phyloP scores from a whole-genome alignment of 2,888 invertebrate genomes.

The Drosophila pullipes region DNA sequence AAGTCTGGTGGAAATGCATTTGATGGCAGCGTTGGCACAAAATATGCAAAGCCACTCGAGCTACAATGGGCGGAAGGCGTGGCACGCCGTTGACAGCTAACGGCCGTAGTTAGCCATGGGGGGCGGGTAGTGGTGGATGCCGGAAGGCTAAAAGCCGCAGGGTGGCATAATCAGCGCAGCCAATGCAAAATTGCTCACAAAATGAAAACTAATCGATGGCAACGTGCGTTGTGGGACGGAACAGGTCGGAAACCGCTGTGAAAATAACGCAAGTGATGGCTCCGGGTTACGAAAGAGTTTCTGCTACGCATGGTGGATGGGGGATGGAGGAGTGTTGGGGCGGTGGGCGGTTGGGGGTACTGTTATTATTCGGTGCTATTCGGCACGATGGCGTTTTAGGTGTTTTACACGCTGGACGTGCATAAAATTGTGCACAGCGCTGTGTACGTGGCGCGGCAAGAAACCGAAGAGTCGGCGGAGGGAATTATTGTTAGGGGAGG shows the following conservation, averaged over 20 bases:
- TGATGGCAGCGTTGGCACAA: constrained; percentile 15
- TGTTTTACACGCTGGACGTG: constrained; percentile 81
- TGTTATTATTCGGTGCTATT: constrained; percentile 18
- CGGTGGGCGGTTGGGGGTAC: too few relatives aligned
- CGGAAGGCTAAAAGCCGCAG: constrained; percentile 18
- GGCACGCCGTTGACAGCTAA: constrained; percentile 44
- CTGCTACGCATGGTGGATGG: not conserved
- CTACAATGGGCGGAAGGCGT: constrained; percentile 9
- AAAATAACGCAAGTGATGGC: constrained; percentile 49
- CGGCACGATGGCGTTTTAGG: constrained; percentile 70
- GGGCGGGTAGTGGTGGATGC: not conserved
- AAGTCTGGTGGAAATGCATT: constrained; percentile 24
- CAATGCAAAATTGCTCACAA: constrained; percentile 73
- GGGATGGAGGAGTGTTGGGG: too few relatives aligned
- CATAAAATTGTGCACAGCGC: constrained; percentile 76
- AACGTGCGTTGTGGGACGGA: constrained; percentile 33
- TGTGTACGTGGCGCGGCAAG: constrained; percentile 60
- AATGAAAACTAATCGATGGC: constrained; percentile 83
- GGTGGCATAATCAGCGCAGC: constrained; percentile 69
- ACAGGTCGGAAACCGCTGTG: constrained; percentile 42
- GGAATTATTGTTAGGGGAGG: constrained; percentile 6
- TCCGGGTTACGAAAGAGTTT: not conserved
- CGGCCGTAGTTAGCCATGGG: constrained; percentile 40
- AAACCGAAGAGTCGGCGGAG: constrained; percentile 9
- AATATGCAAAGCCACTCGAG: constrained; percentile 57